phyloP scores from a whole-genome alignment of 2,113 vertebrate species.

The Chamaea fasciata region DNA sequence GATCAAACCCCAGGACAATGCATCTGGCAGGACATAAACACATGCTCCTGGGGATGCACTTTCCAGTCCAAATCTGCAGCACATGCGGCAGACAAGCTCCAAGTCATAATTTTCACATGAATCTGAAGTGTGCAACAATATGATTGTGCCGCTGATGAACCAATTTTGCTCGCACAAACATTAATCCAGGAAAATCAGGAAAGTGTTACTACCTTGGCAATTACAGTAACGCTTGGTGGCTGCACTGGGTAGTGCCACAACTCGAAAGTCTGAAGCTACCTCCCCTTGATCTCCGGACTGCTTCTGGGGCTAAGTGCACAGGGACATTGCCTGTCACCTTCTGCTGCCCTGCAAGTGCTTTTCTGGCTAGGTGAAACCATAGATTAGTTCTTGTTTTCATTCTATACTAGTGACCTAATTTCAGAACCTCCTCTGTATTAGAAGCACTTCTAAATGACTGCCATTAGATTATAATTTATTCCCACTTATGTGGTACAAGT shows the following conservation, averaged over 20 bases:
- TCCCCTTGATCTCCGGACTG: background rate
- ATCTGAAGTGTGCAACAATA: background rate
- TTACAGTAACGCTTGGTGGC: rapidly evolving
- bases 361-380: background rate
- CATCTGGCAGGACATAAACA: background rate
- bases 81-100: background rate
- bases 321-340: background rate
- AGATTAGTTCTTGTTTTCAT: background rate
- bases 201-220: background rate
- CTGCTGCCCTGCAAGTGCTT: background rate
- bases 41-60: rapidly evolving
- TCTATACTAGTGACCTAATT: background rate
- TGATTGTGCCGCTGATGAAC: background rate
- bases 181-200: background rate
- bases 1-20: background rate
- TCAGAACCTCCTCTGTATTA: background rate
- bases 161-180: background rate
- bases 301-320: background rate
- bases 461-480: background rate
- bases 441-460: background rate
- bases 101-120: background rate
- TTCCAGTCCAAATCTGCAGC: background rate
- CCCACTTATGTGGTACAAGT: background rate
- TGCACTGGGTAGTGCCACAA: no score
- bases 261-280: background rate